Evolutionary conservation across 2,797 vertebrate species (phyloP).

Genomic region (Poeciliopsis infans): DNA sequence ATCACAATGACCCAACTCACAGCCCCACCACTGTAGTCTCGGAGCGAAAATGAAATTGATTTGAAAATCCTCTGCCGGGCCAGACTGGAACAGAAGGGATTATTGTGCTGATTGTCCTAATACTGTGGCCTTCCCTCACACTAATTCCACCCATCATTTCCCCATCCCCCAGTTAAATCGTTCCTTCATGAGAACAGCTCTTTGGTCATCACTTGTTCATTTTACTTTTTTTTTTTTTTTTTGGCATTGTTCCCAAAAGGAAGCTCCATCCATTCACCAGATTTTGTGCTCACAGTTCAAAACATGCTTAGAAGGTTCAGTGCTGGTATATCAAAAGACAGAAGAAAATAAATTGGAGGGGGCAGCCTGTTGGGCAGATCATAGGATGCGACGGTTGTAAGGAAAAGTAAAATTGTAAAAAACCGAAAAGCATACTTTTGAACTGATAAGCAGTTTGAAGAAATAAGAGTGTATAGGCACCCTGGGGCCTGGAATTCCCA

Average conservation of each 20-base stretch:
- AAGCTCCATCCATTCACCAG: slow-evolving; percentile 7
- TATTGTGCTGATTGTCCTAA: slow-evolving; percentile 80
- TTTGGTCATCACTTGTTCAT: slow-evolving; percentile 11
- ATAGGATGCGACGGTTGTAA: slow-evolving; percentile 18
- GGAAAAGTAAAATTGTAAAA: slow-evolving; percentile 19
- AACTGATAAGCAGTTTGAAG: slow-evolving; percentile 51
- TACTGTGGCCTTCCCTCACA: slow-evolving; percentile 62
- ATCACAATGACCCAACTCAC: slow-evolving; percentile 67
- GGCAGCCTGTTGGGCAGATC: slow-evolving; percentile 20
- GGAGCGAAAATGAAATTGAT: slow-evolving; percentile 81
- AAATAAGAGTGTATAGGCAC: slow-evolving; percentile 16
- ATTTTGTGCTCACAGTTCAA: slow-evolving; percentile 27
- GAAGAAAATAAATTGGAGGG: background rate
- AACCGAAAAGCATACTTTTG: slow-evolving; percentile 9
- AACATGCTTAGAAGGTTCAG: slow-evolving; percentile 44
- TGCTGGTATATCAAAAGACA: slow-evolving; percentile 12
- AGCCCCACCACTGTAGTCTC: slow-evolving; percentile 53
- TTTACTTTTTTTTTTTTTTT: slow-evolving; percentile 8
- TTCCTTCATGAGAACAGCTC: slow-evolving; percentile 25
- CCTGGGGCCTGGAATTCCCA: slow-evolving; percentile 44
- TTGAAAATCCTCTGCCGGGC: slow-evolving; percentile 77
- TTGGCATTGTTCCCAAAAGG: slow-evolving; percentile 14
- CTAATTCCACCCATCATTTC: slow-evolving; percentile 46
- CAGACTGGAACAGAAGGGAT: slow-evolving; percentile 76
- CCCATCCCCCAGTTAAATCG: slow-evolving; percentile 20